Evolutionary conservation across 2,888 invertebrate species (phyloP), one percentile per base, ranked within the genome.

Genomic region (Pyrgus malvae): DNA sequence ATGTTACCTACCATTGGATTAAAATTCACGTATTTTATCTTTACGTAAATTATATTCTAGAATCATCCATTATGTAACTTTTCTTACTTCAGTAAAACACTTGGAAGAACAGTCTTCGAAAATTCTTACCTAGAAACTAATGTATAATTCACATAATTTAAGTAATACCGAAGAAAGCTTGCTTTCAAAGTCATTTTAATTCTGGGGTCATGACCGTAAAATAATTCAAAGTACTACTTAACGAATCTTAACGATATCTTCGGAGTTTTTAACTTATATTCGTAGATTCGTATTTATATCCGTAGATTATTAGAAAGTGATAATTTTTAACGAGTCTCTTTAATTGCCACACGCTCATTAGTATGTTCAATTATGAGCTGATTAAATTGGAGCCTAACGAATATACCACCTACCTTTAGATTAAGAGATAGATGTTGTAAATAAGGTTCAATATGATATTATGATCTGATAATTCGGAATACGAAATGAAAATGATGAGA

Each of bases 291-390:
- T 21, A 21, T 21, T 6, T 21, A 21, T 31, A 44, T 44, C 42
- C 35, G 42, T 35, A 37, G 51, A 41, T 37, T 29, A 50, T 51
- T 44, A 44, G 51, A 51, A 51, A 37, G 51, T 37, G 44, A 51
- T 51, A 50, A 51, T 37, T 27, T 35, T 37, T 44, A 50, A 51
- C 27, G 42, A 44, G 17, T 9, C 4, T 14, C 17, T 44, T 44
- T 44, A 25, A 51, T 51, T 51, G 42, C 42, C 12, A 1, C n/a
- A 19, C 25, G 35, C 21, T 51, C 42, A 51, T 51, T 50, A 41
- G 49, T 23, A 6, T n/a, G 11, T 40, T 38, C 41, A 41, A 41
- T 50, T 49, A 49, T 33, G 33, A 33, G 31, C 37, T 48, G 25
- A 40, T 49, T 50, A 50, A 50, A 41, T 33, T 50, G 19, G 12